These are phyloP conservation scores for Callitettix versicolor DNA, from an alignment of 1,140 invertebrate genomes.

Conservation along the genomic window DNA sequence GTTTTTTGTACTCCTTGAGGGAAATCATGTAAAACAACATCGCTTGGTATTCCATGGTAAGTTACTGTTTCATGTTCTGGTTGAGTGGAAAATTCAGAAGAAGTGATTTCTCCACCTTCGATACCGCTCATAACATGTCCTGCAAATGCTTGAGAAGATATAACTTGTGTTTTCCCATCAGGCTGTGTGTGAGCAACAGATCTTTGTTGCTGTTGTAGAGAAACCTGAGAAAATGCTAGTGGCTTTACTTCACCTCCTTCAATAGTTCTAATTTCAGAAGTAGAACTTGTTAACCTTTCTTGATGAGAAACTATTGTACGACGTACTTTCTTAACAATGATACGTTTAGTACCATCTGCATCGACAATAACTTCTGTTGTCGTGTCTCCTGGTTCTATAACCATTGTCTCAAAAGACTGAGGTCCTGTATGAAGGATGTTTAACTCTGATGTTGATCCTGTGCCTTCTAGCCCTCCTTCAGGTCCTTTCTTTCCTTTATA, in stretches of 20 bases:
- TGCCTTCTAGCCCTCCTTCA: constrained; percentile 24
- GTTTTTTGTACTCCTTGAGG: background rate
- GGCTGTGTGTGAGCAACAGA: constrained; percentile 46
- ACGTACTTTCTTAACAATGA: constrained; percentile 55
- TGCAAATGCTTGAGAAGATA: constrained; percentile 47
- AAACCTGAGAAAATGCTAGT: constrained; percentile 51
- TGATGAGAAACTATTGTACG: constrained; percentile 37
- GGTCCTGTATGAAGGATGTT: constrained; percentile 53
- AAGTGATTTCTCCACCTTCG: constrained; percentile 45
- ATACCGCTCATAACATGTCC: constrained; percentile 47
- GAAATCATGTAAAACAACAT: background rate
- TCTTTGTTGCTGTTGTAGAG: constrained; percentile 48
- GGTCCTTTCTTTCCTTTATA: constrained; percentile 45
- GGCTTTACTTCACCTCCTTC: constrained; percentile 29
- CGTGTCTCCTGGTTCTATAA: constrained; percentile 64
- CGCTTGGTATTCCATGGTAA: constrained; percentile 31
- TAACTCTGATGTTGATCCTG: constrained; percentile 41
- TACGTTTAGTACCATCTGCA: constrained; percentile 67
- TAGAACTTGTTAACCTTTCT: constrained; percentile 25
- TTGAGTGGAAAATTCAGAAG: constrained; percentile 50
- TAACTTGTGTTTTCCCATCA: constrained; percentile 48
- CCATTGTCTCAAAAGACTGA: constrained; percentile 65
- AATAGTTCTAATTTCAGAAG: background rate
- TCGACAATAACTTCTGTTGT: constrained; percentile 68
- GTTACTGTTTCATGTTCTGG: constrained; percentile 41